Evolutionary conservation across 2,113 vertebrate genomes (phyloP).

Genomic region (Probosciger aterrimus): DNA sequence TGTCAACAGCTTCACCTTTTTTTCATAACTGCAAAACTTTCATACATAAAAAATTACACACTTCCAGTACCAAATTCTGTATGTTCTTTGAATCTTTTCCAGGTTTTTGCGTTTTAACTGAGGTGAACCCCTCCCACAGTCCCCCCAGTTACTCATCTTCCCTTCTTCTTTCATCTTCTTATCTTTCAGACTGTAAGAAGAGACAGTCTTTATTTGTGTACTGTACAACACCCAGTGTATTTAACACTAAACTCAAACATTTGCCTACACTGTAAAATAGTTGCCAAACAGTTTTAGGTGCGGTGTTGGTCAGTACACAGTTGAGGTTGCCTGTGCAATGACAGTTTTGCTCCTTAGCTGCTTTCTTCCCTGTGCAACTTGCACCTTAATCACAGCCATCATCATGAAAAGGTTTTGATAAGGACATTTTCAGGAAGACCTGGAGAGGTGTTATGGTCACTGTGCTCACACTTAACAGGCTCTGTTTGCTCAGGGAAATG

Average conservation of each 20-base stretch:
- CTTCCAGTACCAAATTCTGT: not conserved
- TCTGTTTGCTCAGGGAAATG: fast-evolving
- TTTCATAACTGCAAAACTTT: not conserved
- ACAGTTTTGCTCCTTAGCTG: not conserved
- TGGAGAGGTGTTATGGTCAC: not conserved
- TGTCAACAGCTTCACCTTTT: not conserved
- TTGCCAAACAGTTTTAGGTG: not conserved
- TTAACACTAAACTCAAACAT: constrained; percentile 13
- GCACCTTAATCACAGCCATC: fast-evolving
- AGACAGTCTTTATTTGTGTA: constrained; percentile 54
- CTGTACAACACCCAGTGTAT: not conserved
- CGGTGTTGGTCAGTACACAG: fast-evolving
- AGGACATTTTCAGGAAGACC: not conserved
- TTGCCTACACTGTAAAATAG: constrained; percentile 5
- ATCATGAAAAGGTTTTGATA: not conserved
- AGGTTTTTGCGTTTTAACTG: not conserved
- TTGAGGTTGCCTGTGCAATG: not conserved
- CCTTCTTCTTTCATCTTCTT: constrained; percentile 47
- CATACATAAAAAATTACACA: not conserved
- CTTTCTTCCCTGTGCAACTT: not conserved
- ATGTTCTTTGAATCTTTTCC: not conserved
- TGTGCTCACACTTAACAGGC: not conserved
- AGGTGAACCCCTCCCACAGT: not conserved
- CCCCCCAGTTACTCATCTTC: not conserved
- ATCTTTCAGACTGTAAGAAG: constrained; percentile 52